A percentile compares a stretch with the other conserved stretches of the same genome.
Evolutionary conservation across 1,140 invertebrate species (phyloP).

Genomic region (Plectus sambesii): DNA sequence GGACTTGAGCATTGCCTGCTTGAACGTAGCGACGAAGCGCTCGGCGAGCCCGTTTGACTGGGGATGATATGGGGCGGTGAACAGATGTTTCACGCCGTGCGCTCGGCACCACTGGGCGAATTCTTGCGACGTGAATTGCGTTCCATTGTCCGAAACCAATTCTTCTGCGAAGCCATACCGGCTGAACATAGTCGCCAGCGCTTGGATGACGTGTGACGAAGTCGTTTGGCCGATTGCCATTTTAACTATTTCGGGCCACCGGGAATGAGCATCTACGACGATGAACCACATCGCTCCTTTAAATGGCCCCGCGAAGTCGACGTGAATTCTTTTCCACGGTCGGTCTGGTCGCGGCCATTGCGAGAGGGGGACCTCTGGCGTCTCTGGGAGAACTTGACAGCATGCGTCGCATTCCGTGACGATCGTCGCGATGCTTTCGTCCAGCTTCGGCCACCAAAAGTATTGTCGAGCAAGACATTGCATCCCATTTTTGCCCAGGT

Average conservation of each 20-base stretch:
- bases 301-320: constrained; percentile 49
- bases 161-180: constrained; percentile 15
- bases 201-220: too few species aligned
- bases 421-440: constrained; percentile 48
- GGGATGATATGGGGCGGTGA: constrained; percentile 36
- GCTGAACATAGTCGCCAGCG: too few species aligned
- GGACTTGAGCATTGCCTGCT: constrained; percentile 11
- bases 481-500: constrained; percentile 41
- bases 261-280: constrained; percentile 48
- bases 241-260: constrained; percentile 51
- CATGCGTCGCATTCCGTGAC: constrained; percentile 49
- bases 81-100: constrained; percentile 26
- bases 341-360: constrained; percentile 26
- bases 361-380: constrained; percentile 17
- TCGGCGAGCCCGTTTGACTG: constrained; percentile 42
- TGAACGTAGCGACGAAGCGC: constrained; percentile 40
- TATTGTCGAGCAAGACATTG: constrained; percentile 39
- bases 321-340: constrained; percentile 43
- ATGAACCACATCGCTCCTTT: constrained; percentile 42
- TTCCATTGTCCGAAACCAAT: constrained; percentile 45
- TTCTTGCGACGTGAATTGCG: constrained; percentile 37
- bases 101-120: constrained; percentile 36
- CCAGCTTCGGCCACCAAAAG: constrained; percentile 51
- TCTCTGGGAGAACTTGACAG: constrained; percentile 9
- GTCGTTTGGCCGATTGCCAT: too few species aligned